A percentile compares a stretch with the other conserved stretches of the same genome.
phyloP scores from a whole-genome alignment of 92 coral and sea anemone species.

The Actinernus sp. region DNA sequence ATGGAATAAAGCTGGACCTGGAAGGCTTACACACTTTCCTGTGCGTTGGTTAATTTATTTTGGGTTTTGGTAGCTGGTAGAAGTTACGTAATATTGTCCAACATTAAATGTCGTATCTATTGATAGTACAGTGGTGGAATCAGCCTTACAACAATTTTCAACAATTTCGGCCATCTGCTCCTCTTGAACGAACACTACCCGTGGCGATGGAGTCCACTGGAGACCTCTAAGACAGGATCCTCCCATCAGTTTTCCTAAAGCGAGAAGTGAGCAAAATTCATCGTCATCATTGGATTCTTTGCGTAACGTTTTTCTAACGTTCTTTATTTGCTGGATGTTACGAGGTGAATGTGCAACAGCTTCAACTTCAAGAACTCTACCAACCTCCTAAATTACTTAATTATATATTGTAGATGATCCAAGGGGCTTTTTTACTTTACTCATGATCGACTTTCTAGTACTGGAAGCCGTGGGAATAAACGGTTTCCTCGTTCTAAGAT shows the following conservation, averaged over 20 bases:
- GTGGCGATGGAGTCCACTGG: slow-evolving; percentile 21
- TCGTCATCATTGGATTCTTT: slow-evolving; percentile 7
- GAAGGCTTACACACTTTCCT: slow-evolving; percentile 5
- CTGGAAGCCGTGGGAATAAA: too few species aligned
- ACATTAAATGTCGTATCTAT: slow-evolving; percentile 22
- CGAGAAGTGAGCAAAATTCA: slow-evolving; percentile 9
- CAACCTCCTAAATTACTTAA: too few species aligned
- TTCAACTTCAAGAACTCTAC: slow-evolving; percentile 12
- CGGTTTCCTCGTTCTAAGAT: too few species aligned
- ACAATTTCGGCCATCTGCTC: slow-evolving; percentile 18
- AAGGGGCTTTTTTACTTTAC: too few species aligned
- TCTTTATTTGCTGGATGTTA: slow-evolving; percentile 16
- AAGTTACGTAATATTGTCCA: slow-evolving; percentile 20
- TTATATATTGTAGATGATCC: too few species aligned
- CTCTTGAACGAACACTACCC: slow-evolving; percentile 7
- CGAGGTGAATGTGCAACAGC: slow-evolving; percentile 27
- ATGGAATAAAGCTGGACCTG: slow-evolving; percentile 25
- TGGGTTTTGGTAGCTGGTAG: slow-evolving; percentile 22
- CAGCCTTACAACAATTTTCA: slow-evolving; percentile 8
- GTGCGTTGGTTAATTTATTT: slow-evolving; percentile 22
- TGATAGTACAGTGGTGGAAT: slow-evolving; percentile 9
- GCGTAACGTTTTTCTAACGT: slow-evolving; percentile 7
- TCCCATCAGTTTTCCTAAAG: slow-evolving; percentile 1
- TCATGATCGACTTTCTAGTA: too few species aligned
- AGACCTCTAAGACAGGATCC: slow-evolving; percentile 13